These are phyloP conservation scores for Pygmarrhopalites habei DNA, from an alignment of 1,140 invertebrate species.

Conservation along the genomic window DNA sequence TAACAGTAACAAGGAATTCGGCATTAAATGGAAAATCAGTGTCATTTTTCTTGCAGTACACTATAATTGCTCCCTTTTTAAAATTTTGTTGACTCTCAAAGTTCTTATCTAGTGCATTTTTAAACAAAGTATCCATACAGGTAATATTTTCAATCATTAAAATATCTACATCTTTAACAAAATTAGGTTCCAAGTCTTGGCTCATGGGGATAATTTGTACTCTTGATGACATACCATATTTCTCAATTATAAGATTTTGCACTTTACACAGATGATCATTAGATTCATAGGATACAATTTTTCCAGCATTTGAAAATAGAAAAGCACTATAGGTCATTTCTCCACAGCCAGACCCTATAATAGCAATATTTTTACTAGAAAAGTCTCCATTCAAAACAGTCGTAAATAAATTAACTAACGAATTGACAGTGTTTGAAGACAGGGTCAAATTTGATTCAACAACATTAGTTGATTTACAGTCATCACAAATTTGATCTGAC, in stretches of 20 bases:
- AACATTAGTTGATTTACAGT: not conserved
- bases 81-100: no score
- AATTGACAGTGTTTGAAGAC: not conserved
- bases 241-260: not conserved
- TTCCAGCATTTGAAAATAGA: not conserved
- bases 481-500: not conserved
- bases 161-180: no score
- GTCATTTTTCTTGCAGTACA: no score
- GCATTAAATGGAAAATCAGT: no score
- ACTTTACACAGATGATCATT: not conserved
- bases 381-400: not conserved
- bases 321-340: not conserved
- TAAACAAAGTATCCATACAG: no score
- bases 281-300: not conserved
- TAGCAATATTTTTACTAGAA: not conserved
- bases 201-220: not conserved
- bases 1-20: no score
- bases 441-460: not conserved
- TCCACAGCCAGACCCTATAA: not conserved
- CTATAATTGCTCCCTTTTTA: no score
- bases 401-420: not conserved
- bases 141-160: no score
- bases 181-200: no score
- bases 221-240: not conserved
- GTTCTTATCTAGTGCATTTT: no score